These are phyloP conservation scores for Drosophila ochracea DNA, from an alignment of 2,888 invertebrate genomes.

Conservation along the genomic window DNA sequence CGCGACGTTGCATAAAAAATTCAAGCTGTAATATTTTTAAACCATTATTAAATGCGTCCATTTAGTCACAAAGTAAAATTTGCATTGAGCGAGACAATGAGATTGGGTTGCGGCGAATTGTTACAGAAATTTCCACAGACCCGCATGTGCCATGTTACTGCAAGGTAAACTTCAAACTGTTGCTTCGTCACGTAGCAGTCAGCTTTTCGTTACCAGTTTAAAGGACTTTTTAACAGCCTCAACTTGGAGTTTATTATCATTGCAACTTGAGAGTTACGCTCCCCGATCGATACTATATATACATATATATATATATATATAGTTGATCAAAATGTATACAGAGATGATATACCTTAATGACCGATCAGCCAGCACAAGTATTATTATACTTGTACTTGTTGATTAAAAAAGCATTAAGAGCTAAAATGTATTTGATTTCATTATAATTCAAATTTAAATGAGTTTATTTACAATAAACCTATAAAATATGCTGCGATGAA, in stretches of 20 bases:
- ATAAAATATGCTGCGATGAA: background rate
- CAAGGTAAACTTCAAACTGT: background rate
- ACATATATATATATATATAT: background rate
- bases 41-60: background rate
- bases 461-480: background rate
- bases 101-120: background rate
- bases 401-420: constrained; percentile 52
- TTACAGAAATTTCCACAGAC: background rate
- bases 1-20: background rate
- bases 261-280: background rate
- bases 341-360: background rate
- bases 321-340: background rate
- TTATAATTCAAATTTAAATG: constrained; percentile 6
- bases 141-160: background rate
- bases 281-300: background rate
- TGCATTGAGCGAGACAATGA: background rate
- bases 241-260: background rate
- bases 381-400: background rate
- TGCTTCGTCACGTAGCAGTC: background rate
- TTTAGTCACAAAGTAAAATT: background rate
- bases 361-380: background rate
- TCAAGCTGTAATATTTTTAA: background rate
- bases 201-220: background rate
- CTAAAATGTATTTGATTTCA: constrained; percentile 4
- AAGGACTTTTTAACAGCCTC: background rate